phyloP scores from a whole-genome alignment of 2,797 vertebrate species.

The Acomys russatus region DNA sequence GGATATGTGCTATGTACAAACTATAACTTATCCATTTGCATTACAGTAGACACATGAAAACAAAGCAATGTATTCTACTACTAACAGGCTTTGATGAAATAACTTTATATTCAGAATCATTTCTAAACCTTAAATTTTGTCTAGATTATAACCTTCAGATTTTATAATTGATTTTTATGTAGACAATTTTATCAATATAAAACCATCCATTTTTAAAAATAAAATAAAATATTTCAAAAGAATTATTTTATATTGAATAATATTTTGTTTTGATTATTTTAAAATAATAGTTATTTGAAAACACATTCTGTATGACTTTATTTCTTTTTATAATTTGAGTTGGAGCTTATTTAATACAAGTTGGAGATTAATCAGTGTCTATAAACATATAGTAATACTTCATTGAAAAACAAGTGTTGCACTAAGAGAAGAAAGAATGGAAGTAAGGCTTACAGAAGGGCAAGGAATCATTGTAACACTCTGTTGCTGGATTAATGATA shows the following conservation, averaged over 20 bases:
- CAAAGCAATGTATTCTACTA: background rate
- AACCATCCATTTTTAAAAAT: background rate
- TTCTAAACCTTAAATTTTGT: background rate
- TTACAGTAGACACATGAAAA: background rate
- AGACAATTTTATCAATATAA: background rate
- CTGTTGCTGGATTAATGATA: background rate
- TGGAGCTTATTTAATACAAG: background rate
- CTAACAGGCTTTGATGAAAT: background rate
- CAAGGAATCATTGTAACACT: background rate
- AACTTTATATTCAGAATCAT: background rate
- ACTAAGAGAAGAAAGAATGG: background rate
- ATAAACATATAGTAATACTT: background rate
- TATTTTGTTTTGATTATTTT: too few relatives aligned
- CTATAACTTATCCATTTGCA: background rate
- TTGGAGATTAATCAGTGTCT: background rate
- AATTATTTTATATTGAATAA: too few relatives aligned
- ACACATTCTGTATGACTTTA: too few relatives aligned
- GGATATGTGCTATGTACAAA: background rate
- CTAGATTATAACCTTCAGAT: background rate
- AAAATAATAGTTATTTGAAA: too few relatives aligned
- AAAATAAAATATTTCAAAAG: background rate
- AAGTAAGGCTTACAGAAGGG: background rate
- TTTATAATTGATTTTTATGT: background rate
- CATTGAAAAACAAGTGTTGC: background rate
- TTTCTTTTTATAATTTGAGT: background rate